Evolutionary conservation across 2,888 invertebrate genomes (phyloP).

Genomic region (Pardosa pseudoannulata): DNA sequence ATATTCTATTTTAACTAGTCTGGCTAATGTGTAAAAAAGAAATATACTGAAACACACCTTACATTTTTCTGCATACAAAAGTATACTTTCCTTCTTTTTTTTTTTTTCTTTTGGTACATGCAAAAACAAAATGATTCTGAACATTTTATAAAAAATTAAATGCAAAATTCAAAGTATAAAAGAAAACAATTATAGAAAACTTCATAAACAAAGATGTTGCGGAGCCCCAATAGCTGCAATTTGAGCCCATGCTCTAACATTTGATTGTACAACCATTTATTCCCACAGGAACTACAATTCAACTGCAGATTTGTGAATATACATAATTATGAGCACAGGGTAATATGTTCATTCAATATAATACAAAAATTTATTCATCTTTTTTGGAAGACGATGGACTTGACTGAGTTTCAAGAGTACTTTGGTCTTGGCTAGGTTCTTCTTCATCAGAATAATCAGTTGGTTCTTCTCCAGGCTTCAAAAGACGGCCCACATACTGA

Average conservation of each 20-base stretch:
- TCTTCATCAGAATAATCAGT: slow-evolving; percentile 72
- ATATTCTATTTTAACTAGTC: not conserved
- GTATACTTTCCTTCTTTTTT: not conserved
- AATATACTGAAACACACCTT: not conserved
- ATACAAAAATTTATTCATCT: slow-evolving; percentile 32
- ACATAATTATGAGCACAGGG: slow-evolving; percentile 16
- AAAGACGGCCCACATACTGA: slow-evolving; percentile 90
- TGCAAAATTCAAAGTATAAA: slow-evolving; percentile 50
- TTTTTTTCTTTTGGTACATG: not conserved
- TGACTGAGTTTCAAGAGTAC: slow-evolving; percentile 29
- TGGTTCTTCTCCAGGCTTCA: slow-evolving; percentile 90
- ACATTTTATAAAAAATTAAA: slow-evolving; percentile 37
- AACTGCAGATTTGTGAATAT: not conserved
- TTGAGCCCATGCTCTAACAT: slow-evolving; percentile 12
- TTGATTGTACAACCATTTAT: slow-evolving; percentile 7
- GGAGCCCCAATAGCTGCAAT: slow-evolving; percentile 34
- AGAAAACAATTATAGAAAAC: slow-evolving; percentile 31
- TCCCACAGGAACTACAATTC: not conserved
- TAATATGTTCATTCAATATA: not conserved
- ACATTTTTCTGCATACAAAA: not conserved
- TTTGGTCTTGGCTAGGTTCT: slow-evolving; percentile 67
- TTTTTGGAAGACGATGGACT: slow-evolving; percentile 54
- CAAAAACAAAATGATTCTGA: slow-evolving; percentile 8
- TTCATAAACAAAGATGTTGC: slow-evolving; percentile 19
- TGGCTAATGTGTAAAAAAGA: not conserved